Conservation (phyloP, 2,797 vertebrate genomes). For the Semotilus atromaculatus region DNA sequence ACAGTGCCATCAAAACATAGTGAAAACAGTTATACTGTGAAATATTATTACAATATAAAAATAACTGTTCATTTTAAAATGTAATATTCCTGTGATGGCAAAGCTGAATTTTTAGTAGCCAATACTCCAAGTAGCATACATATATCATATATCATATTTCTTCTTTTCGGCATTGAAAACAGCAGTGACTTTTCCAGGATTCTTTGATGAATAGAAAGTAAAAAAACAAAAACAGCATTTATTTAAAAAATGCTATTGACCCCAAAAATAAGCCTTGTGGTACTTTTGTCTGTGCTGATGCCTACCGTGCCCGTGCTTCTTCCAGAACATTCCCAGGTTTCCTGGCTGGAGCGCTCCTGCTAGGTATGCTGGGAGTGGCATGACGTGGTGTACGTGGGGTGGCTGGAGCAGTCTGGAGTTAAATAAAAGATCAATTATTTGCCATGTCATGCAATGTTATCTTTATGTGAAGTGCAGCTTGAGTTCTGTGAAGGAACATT, state of each 20-base stretch:
- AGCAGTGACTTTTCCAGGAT: background rate
- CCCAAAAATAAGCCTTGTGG: background rate
- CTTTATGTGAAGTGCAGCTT: background rate
- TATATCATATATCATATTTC: too few relatives aligned
- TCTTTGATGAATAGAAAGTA: background rate
- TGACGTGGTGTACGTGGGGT: constrained; percentile 63
- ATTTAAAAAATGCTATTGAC: background rate
- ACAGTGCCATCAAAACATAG: background rate
- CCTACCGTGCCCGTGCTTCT: constrained; percentile 88
- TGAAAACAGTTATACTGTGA: too few relatives aligned
- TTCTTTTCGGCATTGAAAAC: background rate
- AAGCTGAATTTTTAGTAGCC: background rate
- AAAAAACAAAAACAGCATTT: too few relatives aligned
- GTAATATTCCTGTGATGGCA: background rate
- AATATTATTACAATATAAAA: too few relatives aligned
- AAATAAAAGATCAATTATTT: background rate
- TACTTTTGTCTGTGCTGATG: background rate
- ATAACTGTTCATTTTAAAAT: too few relatives aligned
- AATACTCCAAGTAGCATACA: background rate
- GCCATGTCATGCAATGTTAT: background rate
- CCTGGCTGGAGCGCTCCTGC: constrained; percentile 77
- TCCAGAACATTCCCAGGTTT: constrained; percentile 84
- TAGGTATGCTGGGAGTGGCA: constrained; percentile 87
- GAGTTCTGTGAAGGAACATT: background rate
- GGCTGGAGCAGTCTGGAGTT: constrained; percentile 47